phyloP scores from a whole-genome alignment of 2,888 invertebrate genomes.

The Lasioglossum leucozonium region DNA sequence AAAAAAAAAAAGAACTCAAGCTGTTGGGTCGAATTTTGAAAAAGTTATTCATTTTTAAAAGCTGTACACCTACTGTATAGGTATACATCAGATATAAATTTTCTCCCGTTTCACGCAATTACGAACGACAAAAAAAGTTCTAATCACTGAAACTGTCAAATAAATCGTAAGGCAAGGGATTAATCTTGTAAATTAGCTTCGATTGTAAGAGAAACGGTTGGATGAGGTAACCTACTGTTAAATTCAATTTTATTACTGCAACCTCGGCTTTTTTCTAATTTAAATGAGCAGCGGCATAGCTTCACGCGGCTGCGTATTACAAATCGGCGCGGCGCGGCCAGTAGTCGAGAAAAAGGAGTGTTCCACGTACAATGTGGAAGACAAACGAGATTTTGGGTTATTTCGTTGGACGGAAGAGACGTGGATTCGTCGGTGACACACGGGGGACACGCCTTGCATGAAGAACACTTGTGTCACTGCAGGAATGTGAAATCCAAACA shows the following conservation, averaged over 20 bases:
- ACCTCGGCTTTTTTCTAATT: constrained; percentile 34
- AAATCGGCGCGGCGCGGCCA: constrained; percentile 12
- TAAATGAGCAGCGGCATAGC: constrained; percentile 42
- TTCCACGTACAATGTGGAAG: constrained; percentile 41
- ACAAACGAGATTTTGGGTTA: constrained; percentile 64
- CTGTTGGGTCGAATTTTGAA: too few species aligned
- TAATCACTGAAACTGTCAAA: too few species aligned
- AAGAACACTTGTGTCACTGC: constrained; percentile 61
- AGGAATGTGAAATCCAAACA: constrained; percentile 67
- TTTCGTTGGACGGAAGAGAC: constrained; percentile 60
- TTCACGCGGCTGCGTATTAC: constrained; percentile 17
- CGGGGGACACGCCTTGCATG: constrained; percentile 64
- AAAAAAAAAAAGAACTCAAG: too few species aligned
- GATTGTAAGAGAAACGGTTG: background rate
- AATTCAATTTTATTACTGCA: background rate
- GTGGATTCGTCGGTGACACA: constrained; percentile 58
- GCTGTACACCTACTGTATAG: too few species aligned
- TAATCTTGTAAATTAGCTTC: background rate
- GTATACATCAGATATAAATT: too few species aligned
- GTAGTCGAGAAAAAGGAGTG: background rate
- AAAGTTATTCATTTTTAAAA: too few species aligned
- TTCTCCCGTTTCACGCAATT: too few species aligned
- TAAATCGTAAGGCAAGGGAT: too few species aligned
- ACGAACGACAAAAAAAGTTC: too few species aligned
- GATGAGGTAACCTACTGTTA: background rate